Evolutionary conservation across 37 sponge, comb jelly and placozoan genomes (phyloP), one percentile per base, ranked within the genome.

Genomic region (Cladorhizidae sp.): DNA sequence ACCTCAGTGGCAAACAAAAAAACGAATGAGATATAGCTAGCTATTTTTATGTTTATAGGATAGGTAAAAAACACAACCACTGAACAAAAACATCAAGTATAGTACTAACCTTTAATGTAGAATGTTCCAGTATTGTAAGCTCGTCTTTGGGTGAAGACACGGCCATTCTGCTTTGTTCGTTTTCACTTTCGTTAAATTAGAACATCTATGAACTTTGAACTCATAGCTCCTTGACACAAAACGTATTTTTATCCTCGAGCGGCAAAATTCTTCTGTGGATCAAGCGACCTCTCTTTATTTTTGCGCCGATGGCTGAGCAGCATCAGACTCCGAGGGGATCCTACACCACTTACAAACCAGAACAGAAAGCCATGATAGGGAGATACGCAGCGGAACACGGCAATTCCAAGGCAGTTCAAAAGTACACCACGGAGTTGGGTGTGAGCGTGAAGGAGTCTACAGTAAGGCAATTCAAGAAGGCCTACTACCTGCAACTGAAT

Each of bases 51-150:
- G 49, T 45, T 17, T 54, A 17, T n/a, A n/a, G n/a, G n/a, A 59
- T 18, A 23, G 28, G 7, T 12, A 26, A 18, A 26, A 59, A 59
- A 59, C 17, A 28, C 17, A 59, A 28, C 12, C 17, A 59, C n/a
- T 17, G 28, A 6, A 3, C 5, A 40, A 20, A 72, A 39, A 26
- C 23, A 21, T 31, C 22, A 79, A n/a, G 32, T 33, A 45, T 9
- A 45, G 49, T 33, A 22, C 55, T 39, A 58, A 93, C 95, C 80
- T 94, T 94, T 8, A 94, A 64, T 12, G 95, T 94, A 41, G 95
- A 51, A 77, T 94, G 91, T 36, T 94, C 95, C 45, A 94, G 72
- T 33, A 76, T 81, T 36, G 68, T 76, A 26, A 90, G 23, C 76
- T 94, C 95, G 38, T 86, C 91, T 70, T 57, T 91, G 37, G 79